Evolutionary conservation across 2,888 invertebrate species (phyloP).

Genomic region (Syrista parreyssii): DNA sequence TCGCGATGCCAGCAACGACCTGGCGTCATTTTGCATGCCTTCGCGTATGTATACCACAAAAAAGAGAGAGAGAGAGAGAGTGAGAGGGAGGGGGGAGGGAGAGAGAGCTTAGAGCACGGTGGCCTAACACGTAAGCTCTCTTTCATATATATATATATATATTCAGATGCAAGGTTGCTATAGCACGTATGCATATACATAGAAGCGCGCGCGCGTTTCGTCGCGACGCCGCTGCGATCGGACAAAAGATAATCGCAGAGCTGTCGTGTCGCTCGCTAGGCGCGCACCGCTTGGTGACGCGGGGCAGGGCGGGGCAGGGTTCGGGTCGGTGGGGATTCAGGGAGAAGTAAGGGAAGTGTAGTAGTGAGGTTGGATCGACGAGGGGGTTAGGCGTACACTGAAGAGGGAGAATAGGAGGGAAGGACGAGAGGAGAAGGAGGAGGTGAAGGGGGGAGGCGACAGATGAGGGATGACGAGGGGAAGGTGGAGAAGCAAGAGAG

Average conservation of each 20-base stretch:
- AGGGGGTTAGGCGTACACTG: conserved; percentile 19
- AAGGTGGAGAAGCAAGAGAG: conserved; percentile 30
- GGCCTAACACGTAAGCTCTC: neutral
- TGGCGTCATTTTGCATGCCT: neutral
- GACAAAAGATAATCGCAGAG: conserved; percentile 37
- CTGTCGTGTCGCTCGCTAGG: conserved; percentile 28
- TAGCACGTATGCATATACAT: neutral
- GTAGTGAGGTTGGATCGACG: conserved; percentile 18
- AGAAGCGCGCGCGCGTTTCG: neutral
- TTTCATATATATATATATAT: neutral
- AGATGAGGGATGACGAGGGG: too few species aligned
- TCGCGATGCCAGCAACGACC: neutral
- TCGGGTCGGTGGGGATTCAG: conserved; percentile 37
- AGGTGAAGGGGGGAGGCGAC: too few species aligned
- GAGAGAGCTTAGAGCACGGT: neutral
- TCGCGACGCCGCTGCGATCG: conserved; percentile 25
- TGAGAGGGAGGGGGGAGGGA: neutral
- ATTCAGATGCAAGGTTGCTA: neutral
- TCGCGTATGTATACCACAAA: neutral
- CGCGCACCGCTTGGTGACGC: conserved; percentile 11
- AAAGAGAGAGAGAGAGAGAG: neutral
- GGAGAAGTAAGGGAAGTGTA: conserved; percentile 33
- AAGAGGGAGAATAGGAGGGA: conserved; percentile 19
- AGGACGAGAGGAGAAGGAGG: neutral
- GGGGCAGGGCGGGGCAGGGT: conserved; percentile 30